Base-by-base conservation (phyloP, 2,113 vertebrate species). In the Proterorhinus semilunaris region DNA sequence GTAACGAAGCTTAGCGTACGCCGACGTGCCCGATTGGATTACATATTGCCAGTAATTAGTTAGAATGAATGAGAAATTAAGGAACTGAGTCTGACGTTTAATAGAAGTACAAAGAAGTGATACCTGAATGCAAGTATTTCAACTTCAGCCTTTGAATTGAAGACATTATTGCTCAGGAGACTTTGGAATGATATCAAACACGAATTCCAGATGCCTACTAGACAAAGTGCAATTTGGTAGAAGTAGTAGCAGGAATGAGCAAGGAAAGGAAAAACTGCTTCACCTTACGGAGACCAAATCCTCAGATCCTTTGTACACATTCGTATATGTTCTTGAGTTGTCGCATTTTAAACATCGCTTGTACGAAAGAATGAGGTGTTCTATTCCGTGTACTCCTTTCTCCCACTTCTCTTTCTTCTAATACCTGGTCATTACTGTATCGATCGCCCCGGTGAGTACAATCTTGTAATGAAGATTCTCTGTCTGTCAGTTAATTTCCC, bases 1-100 rank as follows among this genome's bases (percentile, higher is more conserved):
- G 86, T 85, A 85, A 89, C 84, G 81, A 82, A 80, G 76, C 83
- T 68, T 79, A 71, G 67, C 78, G 50, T 67, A 47, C 66, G 69
- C 76, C 71, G 78, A 70, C 80, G 65, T 74, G 74, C 74, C 69
- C 21, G 27, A 85, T 82, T 81, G 72, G 72, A 78, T 83, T 76
- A 78, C 63, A 69, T 72, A 80, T 76, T 62, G 68, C 69, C 46
- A 78, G 51, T 79, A 82, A 86, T 86, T 81, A 85, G 75, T 79
- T 70, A 48, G 21, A 47, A 10, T 36, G 49, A 63, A 69, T 65
- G 51, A 36, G 12, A 45, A 80, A 65, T 54, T 45, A 46, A 27
- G 69, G 21, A 73, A 73, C 7, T 45, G 16, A 64, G 71, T 47
- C 17, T 27, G 53, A 27, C 17, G 7, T 27, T 36, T 36, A 44